Conservation (phyloP, 1,140 invertebrate species). For the Euura saliciscinereae region DNA sequence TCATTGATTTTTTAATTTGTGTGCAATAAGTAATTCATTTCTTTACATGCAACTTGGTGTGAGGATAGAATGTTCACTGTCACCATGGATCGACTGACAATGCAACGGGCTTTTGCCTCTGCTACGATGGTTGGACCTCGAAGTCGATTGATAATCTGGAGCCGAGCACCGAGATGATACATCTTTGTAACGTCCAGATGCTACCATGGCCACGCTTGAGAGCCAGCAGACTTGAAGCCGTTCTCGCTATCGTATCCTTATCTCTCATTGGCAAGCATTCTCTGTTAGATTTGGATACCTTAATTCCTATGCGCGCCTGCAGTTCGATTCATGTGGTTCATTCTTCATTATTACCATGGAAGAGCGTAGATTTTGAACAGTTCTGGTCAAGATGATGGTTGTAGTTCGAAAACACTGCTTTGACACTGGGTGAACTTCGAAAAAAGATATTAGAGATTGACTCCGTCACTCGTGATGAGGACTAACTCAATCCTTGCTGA, state of each 20-base stretch:
- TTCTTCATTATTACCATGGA: no score
- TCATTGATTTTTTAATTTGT: neutral
- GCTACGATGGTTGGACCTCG: slow-evolving; percentile 36
- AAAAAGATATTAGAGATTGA: no score
- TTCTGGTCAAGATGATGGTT: no score
- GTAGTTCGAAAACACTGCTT: no score
- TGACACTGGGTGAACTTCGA: no score
- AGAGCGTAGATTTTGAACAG: no score
- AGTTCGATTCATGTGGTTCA: no score
- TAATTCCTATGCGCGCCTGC: no score
- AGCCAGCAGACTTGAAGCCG: slow-evolving; percentile 15
- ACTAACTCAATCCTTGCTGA: no score
- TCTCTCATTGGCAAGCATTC: no score
- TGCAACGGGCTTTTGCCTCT: slow-evolving; percentile 28
- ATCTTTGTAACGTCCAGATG: slow-evolving; percentile 28
- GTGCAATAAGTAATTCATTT: neutral
- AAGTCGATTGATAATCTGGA: slow-evolving; percentile 24
- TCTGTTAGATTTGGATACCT: no score
- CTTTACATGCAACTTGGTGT: neutral
- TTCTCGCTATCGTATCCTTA: slow-evolving; percentile 29
- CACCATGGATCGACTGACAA: slow-evolving; percentile 32
- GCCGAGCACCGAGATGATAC: slow-evolving; percentile 24
- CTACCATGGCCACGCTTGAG: slow-evolving; percentile 19
- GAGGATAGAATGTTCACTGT: slow-evolving; percentile 27
- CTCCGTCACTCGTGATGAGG: no score